These are phyloP conservation scores for Etheostoma perlongum DNA, from an alignment of 2,797 vertebrate genomes.

Conservation along the genomic window DNA sequence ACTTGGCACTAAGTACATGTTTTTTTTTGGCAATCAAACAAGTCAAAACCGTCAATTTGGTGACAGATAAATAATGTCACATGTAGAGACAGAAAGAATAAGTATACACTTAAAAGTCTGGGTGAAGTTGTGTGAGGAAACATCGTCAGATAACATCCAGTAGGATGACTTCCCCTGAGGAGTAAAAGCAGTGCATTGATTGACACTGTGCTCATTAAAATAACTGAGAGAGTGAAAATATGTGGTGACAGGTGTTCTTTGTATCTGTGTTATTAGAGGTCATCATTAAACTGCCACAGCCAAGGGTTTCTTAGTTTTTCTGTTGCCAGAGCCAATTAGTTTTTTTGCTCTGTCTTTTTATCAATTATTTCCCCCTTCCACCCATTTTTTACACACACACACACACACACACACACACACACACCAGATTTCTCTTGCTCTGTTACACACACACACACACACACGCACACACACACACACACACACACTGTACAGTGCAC, in stretches of 20 bases:
- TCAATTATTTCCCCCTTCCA: not conserved
- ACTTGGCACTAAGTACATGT: not conserved
- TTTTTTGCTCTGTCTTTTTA: slow-evolving; percentile 4
- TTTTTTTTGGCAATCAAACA: not conserved
- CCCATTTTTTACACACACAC: not conserved
- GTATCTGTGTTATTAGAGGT: slow-evolving; percentile 24
- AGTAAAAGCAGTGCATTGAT: slow-evolving; percentile 19
- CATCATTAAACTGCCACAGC: slow-evolving; percentile 39
- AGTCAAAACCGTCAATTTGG: not conserved
- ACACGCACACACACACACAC: not conserved
- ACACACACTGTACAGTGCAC: not conserved
- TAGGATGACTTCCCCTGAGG: not conserved
- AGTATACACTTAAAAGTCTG: not conserved
- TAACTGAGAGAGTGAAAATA: slow-evolving; percentile 28
- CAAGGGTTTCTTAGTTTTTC: slow-evolving; percentile 22
- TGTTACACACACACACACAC: not conserved
- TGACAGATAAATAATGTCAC: not conserved
- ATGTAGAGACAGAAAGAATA: not conserved
- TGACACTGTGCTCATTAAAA: slow-evolving; percentile 15
- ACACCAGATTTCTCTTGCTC: not conserved
- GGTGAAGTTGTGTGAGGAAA: not conserved
- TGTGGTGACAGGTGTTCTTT: slow-evolving; percentile 27
- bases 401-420: not conserved
- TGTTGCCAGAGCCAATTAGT: slow-evolving; percentile 11
- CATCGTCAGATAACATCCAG: not conserved